Conservation (phyloP, 1,140 invertebrate genomes). For the Colletes gigas region DNA sequence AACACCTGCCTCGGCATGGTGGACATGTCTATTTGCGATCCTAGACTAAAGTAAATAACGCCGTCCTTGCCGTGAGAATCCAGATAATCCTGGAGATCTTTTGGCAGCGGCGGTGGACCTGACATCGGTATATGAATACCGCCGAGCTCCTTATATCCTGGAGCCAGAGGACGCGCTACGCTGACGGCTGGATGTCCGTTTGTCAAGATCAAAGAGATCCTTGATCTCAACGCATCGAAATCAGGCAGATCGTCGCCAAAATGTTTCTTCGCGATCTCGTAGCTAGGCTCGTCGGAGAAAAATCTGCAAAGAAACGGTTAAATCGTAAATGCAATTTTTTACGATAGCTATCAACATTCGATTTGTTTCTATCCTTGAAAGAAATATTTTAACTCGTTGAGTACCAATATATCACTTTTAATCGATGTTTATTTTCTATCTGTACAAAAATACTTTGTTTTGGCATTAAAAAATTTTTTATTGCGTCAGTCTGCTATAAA, state of each 20-base stretch:
- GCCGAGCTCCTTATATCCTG: constrained; percentile 68
- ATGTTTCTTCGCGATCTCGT: constrained; percentile 30
- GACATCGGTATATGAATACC: constrained; percentile 57
- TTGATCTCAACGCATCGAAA: constrained; percentile 26
- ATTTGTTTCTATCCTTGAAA: too few relatives aligned
- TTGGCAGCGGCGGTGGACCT: constrained; percentile 13
- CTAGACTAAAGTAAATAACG: constrained; percentile 60
- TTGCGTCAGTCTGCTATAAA: too few relatives aligned
- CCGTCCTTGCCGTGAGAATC: constrained; percentile 38
- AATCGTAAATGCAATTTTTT: background rate
- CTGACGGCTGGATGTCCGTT: constrained; percentile 30
- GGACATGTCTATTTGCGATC: constrained; percentile 53
- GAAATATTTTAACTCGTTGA: too few relatives aligned
- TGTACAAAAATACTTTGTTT: too few relatives aligned
- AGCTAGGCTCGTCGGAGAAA: background rate
- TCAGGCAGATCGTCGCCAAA: constrained; percentile 41
- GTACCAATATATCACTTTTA: too few relatives aligned
- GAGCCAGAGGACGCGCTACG: constrained; percentile 45
- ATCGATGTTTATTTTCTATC: too few relatives aligned
- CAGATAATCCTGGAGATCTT: constrained; percentile 55
- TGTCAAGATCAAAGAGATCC: constrained; percentile 44
- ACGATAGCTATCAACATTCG: too few relatives aligned
- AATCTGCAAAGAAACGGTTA: background rate
- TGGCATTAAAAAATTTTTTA: too few relatives aligned
- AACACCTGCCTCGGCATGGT: constrained; percentile 48